These are phyloP conservation scores for Myopa testacea DNA, from an alignment of 2,888 invertebrate genomes.

Conservation along the genomic window DNA sequence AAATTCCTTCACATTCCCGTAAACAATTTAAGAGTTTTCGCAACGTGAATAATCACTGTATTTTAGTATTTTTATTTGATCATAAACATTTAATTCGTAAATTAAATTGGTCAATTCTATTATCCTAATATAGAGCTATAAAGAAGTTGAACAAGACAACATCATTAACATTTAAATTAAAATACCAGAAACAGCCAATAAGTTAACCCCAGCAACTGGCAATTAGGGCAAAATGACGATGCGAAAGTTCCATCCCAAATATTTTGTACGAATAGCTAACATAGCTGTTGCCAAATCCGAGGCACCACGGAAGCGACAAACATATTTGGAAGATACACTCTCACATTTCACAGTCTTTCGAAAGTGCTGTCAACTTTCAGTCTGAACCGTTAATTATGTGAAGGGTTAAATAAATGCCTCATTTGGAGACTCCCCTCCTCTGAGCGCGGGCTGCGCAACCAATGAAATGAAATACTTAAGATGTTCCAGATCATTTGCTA, in stretches of 20 bases:
- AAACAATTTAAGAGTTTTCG: too few species aligned
- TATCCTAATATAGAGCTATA: constrained; percentile 7
- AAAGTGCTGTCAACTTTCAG: constrained; percentile 15
- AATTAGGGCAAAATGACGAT: background rate
- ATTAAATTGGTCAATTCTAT: constrained; percentile 1
- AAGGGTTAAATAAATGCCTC: constrained; percentile 52
- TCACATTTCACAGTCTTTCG: constrained; percentile 8
- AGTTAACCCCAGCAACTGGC: constrained; percentile 30
- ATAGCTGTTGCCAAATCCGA: background rate
- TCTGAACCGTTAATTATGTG: constrained; percentile 28
- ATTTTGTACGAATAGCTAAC: constrained; percentile 21
- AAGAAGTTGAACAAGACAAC: constrained; percentile 21
- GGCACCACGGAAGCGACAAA: constrained; percentile 9
- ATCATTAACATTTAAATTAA: constrained; percentile 36
- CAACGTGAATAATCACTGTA: too few species aligned
- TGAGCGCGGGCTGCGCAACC: background rate
- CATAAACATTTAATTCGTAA: background rate
- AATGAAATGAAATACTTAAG: constrained; percentile 25
- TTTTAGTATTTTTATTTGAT: too few species aligned
- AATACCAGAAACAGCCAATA: constrained; percentile 32
- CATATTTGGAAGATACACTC: constrained; percentile 17
- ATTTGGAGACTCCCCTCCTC: constrained; percentile 30
- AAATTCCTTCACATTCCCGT: too few species aligned
- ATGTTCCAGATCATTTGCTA: constrained; percentile 28
- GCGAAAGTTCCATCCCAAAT: background rate